Conservation (phyloP, 2,888 invertebrate genomes). For the Microplitis manilae region DNA sequence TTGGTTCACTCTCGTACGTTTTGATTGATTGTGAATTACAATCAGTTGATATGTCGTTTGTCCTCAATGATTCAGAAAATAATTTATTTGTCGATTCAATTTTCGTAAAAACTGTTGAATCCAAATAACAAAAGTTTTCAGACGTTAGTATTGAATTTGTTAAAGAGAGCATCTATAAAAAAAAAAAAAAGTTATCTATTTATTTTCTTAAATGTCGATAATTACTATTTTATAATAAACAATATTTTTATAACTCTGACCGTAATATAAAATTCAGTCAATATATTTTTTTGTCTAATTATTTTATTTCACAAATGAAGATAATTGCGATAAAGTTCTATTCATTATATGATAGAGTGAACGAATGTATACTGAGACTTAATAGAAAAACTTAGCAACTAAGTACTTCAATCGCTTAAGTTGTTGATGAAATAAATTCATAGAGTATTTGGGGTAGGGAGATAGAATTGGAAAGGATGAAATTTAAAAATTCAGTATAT, state of each 20-base stretch:
- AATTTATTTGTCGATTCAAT: conserved; percentile 55
- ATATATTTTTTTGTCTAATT: not conserved
- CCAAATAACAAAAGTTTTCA: conserved; percentile 50
- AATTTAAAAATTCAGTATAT: conserved; percentile 36
- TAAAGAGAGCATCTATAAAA: conserved; percentile 56
- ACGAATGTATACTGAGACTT: not conserved
- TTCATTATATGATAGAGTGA: not conserved
- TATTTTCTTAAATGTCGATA: conserved; percentile 2
- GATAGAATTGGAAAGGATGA: conserved; percentile 51
- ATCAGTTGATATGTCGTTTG: conserved; percentile 51
- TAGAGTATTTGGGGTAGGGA: conserved; percentile 28
- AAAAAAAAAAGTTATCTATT: not conserved
- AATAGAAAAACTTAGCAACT: not conserved
- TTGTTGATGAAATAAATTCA: not conserved
- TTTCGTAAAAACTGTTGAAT: conserved; percentile 58
- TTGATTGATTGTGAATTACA: conserved; percentile 52
- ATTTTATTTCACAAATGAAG: not conserved
- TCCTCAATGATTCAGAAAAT: conserved; percentile 51
- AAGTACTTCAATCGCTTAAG: not conserved
- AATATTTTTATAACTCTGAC: not conserved
- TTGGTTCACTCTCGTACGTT: conserved; percentile 53
- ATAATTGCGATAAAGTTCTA: not conserved
- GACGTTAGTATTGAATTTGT: conserved; percentile 32
- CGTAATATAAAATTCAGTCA: not conserved
- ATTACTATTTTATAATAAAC: not conserved